Percentiles rank a stretch among this genome's conserved stretches.
Conservation (phyloP, 1,140 invertebrate species). For the Chrysoperla carnea region DNA sequence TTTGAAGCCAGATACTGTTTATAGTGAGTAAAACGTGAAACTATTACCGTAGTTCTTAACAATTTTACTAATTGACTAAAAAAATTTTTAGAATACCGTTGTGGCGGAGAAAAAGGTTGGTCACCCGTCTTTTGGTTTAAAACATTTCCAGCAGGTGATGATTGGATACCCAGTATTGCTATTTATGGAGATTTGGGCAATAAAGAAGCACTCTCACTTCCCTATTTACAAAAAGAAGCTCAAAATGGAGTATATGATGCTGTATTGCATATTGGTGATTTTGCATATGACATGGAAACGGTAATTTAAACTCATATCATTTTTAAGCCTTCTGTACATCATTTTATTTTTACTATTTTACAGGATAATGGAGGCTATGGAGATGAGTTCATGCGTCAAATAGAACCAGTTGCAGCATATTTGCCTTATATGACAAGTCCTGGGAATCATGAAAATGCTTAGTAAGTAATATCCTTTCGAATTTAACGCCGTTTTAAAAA, state of each 20-base stretch:
- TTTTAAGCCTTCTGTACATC: too few relatives aligned
- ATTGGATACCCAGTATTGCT: constrained; percentile 64
- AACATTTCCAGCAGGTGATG: constrained; percentile 37
- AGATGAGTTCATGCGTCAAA: constrained; percentile 81
- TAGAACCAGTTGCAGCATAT: constrained; percentile 69
- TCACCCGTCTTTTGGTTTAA: constrained; percentile 59
- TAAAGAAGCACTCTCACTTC: constrained; percentile 68
- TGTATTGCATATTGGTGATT: constrained; percentile 85
- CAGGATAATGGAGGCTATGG: constrained; percentile 57
- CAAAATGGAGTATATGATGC: constrained; percentile 68
- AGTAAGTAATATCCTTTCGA: constrained; percentile 55
- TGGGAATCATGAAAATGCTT: constrained; percentile 77
- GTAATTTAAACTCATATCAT: constrained; percentile 22
- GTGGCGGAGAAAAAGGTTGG: constrained; percentile 63
- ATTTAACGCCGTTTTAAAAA: constrained; percentile 1
- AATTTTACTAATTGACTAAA: too few relatives aligned
- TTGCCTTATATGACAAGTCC: constrained; percentile 85
- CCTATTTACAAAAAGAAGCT: constrained; percentile 62
- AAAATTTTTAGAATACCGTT: constrained; percentile 52
- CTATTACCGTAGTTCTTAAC: too few relatives aligned
- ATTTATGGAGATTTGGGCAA: constrained; percentile 88
- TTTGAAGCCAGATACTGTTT: constrained; percentile 27
- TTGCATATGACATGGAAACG: constrained; percentile 88
- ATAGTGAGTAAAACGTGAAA: constrained; percentile 23
- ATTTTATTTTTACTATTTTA: not conserved